These are phyloP conservation scores for Lepisosteus osseus DNA, from an alignment of 2,113 vertebrate genomes.

Conservation along the genomic window DNA sequence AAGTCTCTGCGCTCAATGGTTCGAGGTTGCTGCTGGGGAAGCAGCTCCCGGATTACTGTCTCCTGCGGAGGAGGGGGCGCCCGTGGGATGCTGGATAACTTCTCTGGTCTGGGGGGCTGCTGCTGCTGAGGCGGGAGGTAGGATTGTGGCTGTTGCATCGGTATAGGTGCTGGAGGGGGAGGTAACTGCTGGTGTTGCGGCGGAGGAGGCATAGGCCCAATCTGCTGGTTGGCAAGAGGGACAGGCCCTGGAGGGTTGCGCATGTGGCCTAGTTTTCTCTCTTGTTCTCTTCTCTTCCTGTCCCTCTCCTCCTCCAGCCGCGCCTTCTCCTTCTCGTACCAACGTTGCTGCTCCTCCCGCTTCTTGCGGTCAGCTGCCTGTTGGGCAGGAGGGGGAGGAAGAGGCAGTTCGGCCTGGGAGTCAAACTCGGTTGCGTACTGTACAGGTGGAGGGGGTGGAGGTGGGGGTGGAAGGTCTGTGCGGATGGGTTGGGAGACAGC, in stretches of 20 bases:
- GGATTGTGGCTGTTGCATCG: slow-evolving; percentile 50
- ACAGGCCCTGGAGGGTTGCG: slow-evolving; percentile 65
- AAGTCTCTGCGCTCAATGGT: slow-evolving; percentile 93
- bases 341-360: slow-evolving; percentile 93
- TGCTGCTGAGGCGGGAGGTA: slow-evolving; percentile 36
- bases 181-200: slow-evolving; percentile 52
- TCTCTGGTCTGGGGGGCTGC: slow-evolving; percentile 64
- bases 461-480: slow-evolving; percentile 86
- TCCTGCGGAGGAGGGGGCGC: slow-evolving; percentile 66
- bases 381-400: slow-evolving; percentile 65
- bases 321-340: slow-evolving; percentile 98
- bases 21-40: slow-evolving; percentile 93
- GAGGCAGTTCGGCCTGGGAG: slow-evolving; percentile 70
- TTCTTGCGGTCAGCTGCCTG: slow-evolving; percentile 83
- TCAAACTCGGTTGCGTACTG: slow-evolving; percentile 66
- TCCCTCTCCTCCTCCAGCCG: slow-evolving; percentile 94
- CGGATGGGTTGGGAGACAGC: slow-evolving; percentile 68
- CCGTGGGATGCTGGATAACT: slow-evolving; percentile 72
- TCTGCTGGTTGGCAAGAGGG: slow-evolving; percentile 53
- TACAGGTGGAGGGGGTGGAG: slow-evolving; percentile 78
- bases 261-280: slow-evolving; percentile 90
- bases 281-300: slow-evolving; percentile 89
- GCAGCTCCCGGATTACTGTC: slow-evolving; percentile 91
- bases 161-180: slow-evolving; percentile 44
- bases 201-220: slow-evolving; percentile 43